These are phyloP conservation scores for Anoplius nigerrimus DNA, from an alignment of 2,888 invertebrate species.

Conservation along the genomic window DNA sequence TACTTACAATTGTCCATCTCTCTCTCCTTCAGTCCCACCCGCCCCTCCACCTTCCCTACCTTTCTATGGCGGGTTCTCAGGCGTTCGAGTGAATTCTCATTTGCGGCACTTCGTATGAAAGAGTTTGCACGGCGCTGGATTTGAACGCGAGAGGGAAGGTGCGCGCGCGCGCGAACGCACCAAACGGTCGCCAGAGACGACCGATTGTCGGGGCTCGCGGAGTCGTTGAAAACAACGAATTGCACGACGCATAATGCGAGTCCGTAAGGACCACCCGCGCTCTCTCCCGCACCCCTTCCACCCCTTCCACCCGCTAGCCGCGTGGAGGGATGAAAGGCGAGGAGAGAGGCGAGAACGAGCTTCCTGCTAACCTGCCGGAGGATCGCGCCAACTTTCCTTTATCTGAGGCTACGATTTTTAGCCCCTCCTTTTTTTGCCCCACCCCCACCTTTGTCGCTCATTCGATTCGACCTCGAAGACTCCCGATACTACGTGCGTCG, in stretches of 20 bases:
- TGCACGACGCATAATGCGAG: slow-evolving; percentile 6
- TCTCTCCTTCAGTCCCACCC: slow-evolving; percentile 1
- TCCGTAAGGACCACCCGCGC: slow-evolving; percentile 1
- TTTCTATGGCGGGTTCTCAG: background rate
- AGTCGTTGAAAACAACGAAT: slow-evolving; percentile 2
- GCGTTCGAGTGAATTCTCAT: slow-evolving; percentile 59
- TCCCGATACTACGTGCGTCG: too few relatives aligned
- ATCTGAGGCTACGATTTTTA: too few relatives aligned
- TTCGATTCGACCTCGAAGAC: too few relatives aligned
- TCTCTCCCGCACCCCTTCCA: background rate
- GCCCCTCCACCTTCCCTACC: background rate
- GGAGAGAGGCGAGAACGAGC: slow-evolving; percentile 1
- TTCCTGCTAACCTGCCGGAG: background rate
- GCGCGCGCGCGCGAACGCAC: background rate
- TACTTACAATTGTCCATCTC: slow-evolving; percentile 11
- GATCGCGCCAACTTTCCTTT: too few relatives aligned
- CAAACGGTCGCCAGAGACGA: background rate
- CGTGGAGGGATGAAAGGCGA: background rate
- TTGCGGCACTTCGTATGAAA: slow-evolving; percentile 64
- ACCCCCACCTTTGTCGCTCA: too few relatives aligned
- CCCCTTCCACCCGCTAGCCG: too few relatives aligned
- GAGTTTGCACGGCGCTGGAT: slow-evolving; percentile 38
- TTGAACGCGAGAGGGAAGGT: background rate
- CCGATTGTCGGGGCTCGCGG: background rate
- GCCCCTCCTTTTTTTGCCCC: too few relatives aligned